phyloP scores from a whole-genome alignment of 2,113 vertebrate genomes.

The Rhinolophus sinicus region DNA sequence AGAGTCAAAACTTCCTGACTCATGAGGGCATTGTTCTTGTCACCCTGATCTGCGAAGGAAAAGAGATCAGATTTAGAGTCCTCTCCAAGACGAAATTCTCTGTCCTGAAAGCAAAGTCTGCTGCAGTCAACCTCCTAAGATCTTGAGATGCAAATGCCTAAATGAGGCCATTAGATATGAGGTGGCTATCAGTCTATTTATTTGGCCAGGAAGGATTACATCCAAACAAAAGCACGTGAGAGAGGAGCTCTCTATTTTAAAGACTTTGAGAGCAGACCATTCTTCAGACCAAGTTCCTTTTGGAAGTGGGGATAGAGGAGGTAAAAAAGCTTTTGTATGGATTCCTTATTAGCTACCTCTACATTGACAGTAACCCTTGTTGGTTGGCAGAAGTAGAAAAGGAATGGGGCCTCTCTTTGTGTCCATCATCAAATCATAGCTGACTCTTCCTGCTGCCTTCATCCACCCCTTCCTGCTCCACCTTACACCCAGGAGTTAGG shows the following conservation, averaged over 20 bases:
- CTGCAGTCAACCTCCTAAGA: neutral
- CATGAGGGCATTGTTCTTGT: constrained; percentile 90
- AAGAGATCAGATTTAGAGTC: neutral
- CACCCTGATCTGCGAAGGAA: constrained; percentile 87
- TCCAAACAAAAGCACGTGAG: neutral
- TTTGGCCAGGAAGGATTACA: neutral
- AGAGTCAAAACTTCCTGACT: constrained; percentile 94
- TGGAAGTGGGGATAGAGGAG: neutral
- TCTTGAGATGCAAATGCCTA: neutral
- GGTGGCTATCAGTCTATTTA: neutral
- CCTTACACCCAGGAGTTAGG: neutral
- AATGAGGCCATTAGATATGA: neutral
- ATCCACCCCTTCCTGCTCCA: neutral
- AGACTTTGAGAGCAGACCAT: neutral
- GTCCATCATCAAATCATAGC: neutral
- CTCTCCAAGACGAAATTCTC: neutral
- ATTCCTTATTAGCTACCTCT: neutral
- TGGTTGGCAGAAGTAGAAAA: neutral
- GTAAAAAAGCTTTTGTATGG: neutral
- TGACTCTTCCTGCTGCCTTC: neutral
- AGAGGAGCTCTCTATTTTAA: neutral
- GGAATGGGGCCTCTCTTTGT: neutral
- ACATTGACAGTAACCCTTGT: neutral
- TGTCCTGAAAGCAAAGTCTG: neutral
- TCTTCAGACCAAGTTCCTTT: neutral